phyloP scores from a whole-genome alignment of 2,888 invertebrate genomes.

The Dione juno region DNA sequence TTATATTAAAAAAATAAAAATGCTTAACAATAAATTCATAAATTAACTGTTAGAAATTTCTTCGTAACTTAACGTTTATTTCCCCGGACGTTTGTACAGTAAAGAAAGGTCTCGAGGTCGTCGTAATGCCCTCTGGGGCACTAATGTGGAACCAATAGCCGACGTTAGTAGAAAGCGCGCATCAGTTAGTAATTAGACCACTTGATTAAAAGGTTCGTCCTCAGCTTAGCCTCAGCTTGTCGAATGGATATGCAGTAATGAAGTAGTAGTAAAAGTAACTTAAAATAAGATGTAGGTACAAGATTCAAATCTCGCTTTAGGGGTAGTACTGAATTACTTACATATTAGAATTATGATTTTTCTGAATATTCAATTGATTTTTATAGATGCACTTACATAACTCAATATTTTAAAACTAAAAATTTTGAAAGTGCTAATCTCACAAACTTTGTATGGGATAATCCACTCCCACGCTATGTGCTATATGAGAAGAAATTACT shows the following conservation, averaged over 20 bases:
- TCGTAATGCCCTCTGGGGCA: constrained; percentile 2
- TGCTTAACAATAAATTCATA: not conserved
- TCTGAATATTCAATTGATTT: too few relatives aligned
- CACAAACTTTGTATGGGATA: too few relatives aligned
- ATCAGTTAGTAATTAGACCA: not conserved
- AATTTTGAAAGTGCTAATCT: too few relatives aligned
- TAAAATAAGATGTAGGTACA: not conserved
- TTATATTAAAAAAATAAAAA: too few relatives aligned
- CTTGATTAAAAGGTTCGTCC: not conserved
- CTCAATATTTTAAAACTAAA: too few relatives aligned
- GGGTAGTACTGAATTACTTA: too few relatives aligned
- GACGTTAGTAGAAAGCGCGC: not conserved
- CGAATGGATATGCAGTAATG: not conserved
- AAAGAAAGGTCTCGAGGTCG: constrained; percentile 9
- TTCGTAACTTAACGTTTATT: not conserved
- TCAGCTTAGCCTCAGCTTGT: not conserved
- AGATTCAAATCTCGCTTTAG: too few relatives aligned
- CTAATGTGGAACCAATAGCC: not conserved
- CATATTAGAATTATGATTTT: too few relatives aligned
- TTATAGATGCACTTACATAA: too few relatives aligned
- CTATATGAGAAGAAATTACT: too few relatives aligned
- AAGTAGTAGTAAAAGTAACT: not conserved
- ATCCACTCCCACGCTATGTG: too few relatives aligned
- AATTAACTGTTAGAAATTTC: not conserved
- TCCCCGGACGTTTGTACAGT: not conserved